Conservation (phyloP, 2,113 vertebrate species). For the Accipiter cooperii region DNA sequence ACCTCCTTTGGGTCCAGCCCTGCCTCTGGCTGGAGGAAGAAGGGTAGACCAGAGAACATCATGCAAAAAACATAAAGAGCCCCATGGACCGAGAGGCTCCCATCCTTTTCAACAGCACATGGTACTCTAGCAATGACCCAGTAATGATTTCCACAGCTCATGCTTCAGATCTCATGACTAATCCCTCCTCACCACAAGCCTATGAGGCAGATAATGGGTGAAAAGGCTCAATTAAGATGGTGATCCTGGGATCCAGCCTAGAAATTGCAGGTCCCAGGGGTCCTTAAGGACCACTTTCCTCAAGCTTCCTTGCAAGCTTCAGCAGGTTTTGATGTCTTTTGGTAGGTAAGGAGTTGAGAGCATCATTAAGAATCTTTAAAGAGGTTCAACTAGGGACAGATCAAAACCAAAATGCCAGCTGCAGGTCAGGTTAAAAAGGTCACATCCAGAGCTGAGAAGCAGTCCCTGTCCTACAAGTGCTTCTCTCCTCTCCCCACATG, state of each 20-base stretch:
- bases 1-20: neutral
- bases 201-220: neutral
- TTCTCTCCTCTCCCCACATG: neutral
- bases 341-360: neutral
- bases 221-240: slow-evolving; percentile 3
- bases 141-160: neutral
- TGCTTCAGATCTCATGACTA: slow-evolving; percentile 30
- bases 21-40: neutral
- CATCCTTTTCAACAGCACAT: neutral
- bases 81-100: neutral
- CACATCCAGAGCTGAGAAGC: neutral
- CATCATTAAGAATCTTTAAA: neutral
- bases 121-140: neutral
- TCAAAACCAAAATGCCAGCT: neutral
- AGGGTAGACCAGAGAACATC: neutral
- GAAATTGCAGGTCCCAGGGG: neutral
- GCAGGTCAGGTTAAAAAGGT: neutral
- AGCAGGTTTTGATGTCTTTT: neutral
- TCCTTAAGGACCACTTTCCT: neutral
- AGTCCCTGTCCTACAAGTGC: neutral
- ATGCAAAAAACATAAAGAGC: neutral
- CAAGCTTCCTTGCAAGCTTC: neutral
- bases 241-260: neutral
- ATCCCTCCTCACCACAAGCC: slow-evolving; percentile 24
- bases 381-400: neutral